A percentile compares a stretch with the other conserved stretches of the same genome.
phyloP scores from a whole-genome alignment of 2,797 vertebrate genomes.

The Rhodeus uyekii region DNA sequence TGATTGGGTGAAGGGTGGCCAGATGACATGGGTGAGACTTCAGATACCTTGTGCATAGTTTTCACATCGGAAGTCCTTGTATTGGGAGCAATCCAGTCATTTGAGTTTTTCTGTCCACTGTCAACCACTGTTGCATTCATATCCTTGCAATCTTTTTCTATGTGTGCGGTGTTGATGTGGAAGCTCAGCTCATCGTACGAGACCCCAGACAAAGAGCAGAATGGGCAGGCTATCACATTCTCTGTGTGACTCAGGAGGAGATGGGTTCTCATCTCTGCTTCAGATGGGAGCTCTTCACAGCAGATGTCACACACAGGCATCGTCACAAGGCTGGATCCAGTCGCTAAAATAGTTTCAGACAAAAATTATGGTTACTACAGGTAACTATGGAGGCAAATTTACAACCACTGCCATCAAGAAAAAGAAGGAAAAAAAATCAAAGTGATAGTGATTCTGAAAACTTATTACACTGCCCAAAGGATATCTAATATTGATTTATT shows the following conservation, averaged over 20 bases:
- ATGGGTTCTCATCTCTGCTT: slow-evolving; percentile 82
- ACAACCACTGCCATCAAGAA: not conserved
- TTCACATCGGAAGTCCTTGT: not conserved
- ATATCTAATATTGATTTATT: not conserved
- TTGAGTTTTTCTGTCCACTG: not conserved
- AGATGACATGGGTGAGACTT: not conserved
- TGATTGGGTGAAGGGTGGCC: not conserved
- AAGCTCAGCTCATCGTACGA: slow-evolving; percentile 79
- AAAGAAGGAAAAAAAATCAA: not conserved
- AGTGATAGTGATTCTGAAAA: not conserved
- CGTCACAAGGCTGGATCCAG: not conserved
- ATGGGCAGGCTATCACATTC: slow-evolving; percentile 73
- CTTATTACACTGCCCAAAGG: not conserved
- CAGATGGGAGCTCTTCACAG: slow-evolving; percentile 75
- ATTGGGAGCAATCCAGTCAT: not conserved
- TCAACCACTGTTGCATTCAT: not conserved
- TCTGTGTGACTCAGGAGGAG: slow-evolving; percentile 80
- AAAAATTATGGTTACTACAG: not conserved
- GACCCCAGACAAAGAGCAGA: slow-evolving; percentile 79
- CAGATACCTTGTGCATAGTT: not conserved
- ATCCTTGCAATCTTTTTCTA: slow-evolving; percentile 59
- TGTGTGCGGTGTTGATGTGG: slow-evolving; percentile 79
- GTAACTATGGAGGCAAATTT: not conserved
- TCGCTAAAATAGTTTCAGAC: not conserved
- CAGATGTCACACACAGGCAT: slow-evolving; percentile 87